Base-by-base conservation (phyloP, 2,797 vertebrate species). In the Pseudochirops cupreus region DNA sequence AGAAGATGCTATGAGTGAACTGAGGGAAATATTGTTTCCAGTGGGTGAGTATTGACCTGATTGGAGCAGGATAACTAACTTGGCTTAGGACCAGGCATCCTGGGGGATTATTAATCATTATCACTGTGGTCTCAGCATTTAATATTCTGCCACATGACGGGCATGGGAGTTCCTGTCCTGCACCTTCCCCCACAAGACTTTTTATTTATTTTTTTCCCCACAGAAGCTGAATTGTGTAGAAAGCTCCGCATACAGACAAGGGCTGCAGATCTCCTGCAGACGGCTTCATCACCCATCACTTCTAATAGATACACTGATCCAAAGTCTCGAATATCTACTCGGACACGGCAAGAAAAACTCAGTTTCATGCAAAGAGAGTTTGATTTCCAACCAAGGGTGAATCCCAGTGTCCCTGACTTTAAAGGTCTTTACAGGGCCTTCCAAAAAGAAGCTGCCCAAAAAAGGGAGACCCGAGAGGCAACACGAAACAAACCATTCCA, bases 401-500 rank as follows among this genome's bases (percentile, higher is more conserved):
- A 99, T 94, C 96, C 98, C 7, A 96, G 97, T 13, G 97, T 99
- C 91, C 99, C 99, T 0, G 99, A 99, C 97, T 99, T 99, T 97
- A 98, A 99, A 93, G 98, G 96, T 97, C 98, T 99, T 95, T 99
- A 99, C 97, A 98, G 98, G 98, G 98, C 98, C 3, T 99, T 99
- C 97, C 99, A 99, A 98, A 99, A 97, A 96, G 98, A 99, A 98
- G 98, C 97, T 4, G 91, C 98, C 97, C 98, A 97, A 74, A 99
- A 97, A 97, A 97, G 98, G 89, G 98, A 99, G 96, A 98, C 94
- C 92, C 98, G 97, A 98, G 99, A 99, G 92, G 96, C 97, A 56
- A 99, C 99, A n/a, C 99, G 82, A 95, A 99, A 98, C 98, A 99
- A 99, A 94, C 99, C 99, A 6, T 99, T 99, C 98, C 96, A 97